These are phyloP conservation scores for Phragmatobia fuliginosa DNA, from an alignment of 2,888 invertebrate genomes.

Conservation along the genomic window DNA sequence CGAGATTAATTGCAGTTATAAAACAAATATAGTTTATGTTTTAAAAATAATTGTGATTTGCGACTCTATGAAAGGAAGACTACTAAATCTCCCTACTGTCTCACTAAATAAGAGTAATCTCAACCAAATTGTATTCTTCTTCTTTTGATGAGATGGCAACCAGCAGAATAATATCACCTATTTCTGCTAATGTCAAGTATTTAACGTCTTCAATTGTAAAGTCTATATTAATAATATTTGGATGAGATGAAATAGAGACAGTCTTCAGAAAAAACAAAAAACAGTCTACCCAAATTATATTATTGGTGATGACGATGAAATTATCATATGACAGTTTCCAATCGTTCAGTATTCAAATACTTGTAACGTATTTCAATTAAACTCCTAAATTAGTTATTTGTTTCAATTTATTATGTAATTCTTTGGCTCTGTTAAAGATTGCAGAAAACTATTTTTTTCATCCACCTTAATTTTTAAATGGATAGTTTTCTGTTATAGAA, in stretches of 20 bases:
- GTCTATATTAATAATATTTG: too few relatives aligned
- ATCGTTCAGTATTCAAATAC: neutral
- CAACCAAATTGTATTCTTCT: neutral
- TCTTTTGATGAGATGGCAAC: too few relatives aligned
- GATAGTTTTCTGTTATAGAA: too few relatives aligned
- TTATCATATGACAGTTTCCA: neutral
- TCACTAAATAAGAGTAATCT: neutral
- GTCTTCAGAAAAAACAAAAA: too few relatives aligned
- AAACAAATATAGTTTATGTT: constrained; percentile 27
- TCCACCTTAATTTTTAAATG: neutral
- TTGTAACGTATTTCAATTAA: too few relatives aligned
- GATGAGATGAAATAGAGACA: too few relatives aligned
- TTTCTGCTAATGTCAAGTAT: too few relatives aligned
- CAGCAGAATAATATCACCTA: too few relatives aligned
- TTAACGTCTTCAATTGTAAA: too few relatives aligned
- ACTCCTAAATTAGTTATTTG: too few relatives aligned
- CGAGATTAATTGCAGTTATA: constrained; percentile 37
- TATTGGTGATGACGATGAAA: neutral
- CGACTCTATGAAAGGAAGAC: constrained; percentile 18
- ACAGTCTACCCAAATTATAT: too few relatives aligned
- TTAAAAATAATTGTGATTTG: constrained; percentile 24
- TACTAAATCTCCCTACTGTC: neutral
- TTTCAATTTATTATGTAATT: neutral
- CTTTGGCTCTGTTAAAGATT: neutral
- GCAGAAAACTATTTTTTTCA: too few relatives aligned